Percentiles rank a stretch among this genome's conserved stretches.
phyloP scores from a whole-genome alignment of 1,140 invertebrate species.

The Lepidotrigona ventralis region DNA sequence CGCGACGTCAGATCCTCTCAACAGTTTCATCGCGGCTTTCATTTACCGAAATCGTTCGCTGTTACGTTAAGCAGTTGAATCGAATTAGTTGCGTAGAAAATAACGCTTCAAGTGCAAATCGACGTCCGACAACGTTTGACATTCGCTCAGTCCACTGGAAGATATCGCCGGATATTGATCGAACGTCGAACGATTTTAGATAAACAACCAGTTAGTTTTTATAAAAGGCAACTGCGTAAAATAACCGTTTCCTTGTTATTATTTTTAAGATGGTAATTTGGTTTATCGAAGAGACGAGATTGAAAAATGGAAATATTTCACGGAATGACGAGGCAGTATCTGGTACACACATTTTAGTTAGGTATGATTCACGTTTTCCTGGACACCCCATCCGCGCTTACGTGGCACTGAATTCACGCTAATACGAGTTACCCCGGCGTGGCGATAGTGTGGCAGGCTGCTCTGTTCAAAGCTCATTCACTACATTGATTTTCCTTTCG shows the following conservation, averaged over 20 bases:
- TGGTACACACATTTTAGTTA: constrained; percentile 31
- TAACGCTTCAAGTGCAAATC: background rate
- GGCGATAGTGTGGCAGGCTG: constrained; percentile 68
- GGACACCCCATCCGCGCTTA: constrained; percentile 71
- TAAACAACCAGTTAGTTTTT: background rate
- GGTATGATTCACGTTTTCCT: constrained; percentile 63
- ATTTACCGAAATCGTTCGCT: background rate
- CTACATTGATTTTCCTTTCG: constrained; percentile 76
- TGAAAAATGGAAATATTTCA: background rate
- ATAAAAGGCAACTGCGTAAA: background rate
- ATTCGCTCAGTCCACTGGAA: background rate
- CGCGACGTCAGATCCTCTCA: background rate
- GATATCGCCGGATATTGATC: background rate
- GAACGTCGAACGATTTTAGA: background rate
- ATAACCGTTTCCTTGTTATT: background rate
- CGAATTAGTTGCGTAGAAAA: constrained; percentile 1
- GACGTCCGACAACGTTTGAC: background rate
- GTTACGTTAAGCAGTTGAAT: background rate
- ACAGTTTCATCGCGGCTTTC: background rate
- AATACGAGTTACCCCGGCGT: constrained; percentile 67
- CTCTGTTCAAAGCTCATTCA: constrained; percentile 71
- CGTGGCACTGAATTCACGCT: constrained; percentile 72
- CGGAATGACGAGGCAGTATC: background rate
- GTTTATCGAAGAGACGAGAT: background rate
- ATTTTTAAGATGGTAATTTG: background rate